Conservation (phyloP, 2,888 invertebrate species). For the Ellobium chinense region DNA sequence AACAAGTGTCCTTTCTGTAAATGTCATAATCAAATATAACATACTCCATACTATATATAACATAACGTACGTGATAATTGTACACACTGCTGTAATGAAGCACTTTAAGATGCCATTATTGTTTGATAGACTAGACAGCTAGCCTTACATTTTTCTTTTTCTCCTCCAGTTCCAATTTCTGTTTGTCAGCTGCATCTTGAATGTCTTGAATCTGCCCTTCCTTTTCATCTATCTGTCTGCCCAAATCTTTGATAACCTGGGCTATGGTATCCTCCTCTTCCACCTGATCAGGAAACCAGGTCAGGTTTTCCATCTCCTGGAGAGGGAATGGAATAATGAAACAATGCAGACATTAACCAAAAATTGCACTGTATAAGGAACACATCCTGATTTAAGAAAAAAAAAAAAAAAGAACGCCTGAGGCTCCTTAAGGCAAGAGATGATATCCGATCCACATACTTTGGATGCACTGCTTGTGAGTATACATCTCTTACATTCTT, state of each 20-base stretch:
- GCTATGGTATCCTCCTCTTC: constrained; percentile 18
- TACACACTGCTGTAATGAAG: too few relatives aligned
- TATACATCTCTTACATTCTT: too few relatives aligned
- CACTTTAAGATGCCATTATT: too few relatives aligned
- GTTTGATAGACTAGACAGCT: background rate
- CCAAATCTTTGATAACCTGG: constrained; percentile 17
- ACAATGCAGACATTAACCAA: too few relatives aligned
- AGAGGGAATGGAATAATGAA: too few relatives aligned
- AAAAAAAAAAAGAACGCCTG: background rate
- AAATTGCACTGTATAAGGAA: background rate
- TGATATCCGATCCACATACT: too few relatives aligned
- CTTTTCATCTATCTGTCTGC: constrained; percentile 29
- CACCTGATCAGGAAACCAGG: constrained; percentile 37
- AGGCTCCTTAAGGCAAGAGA: too few relatives aligned
- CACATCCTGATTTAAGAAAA: background rate
- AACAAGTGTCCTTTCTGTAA: too few relatives aligned
- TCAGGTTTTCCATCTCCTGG: constrained; percentile 40
- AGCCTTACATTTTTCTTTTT: constrained; percentile 36
- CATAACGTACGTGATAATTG: too few relatives aligned
- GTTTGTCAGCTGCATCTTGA: constrained; percentile 50
- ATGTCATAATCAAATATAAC: too few relatives aligned
- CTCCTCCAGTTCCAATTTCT: constrained; percentile 50
- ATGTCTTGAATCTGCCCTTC: background rate
- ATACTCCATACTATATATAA: too few relatives aligned
- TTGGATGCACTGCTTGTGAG: too few relatives aligned